Percentiles rank a stretch among this genome's conserved stretches.
phyloP scores from a whole-genome alignment of 2,113 vertebrate species.

The Taurulus bubalis region DNA sequence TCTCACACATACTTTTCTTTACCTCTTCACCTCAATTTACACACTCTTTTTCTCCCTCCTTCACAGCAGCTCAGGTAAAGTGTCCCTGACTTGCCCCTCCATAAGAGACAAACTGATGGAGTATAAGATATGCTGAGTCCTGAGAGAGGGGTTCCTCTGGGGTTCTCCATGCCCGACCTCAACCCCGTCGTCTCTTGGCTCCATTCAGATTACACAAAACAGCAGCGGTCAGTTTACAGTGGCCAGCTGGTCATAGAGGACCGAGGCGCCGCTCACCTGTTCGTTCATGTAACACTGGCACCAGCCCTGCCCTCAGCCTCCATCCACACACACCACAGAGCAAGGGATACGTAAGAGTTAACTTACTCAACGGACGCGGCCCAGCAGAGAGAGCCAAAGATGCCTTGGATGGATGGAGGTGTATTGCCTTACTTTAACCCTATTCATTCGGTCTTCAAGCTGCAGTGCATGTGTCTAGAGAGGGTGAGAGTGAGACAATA shows the following conservation, averaged over 20 bases:
- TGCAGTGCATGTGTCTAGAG: conserved; percentile 28
- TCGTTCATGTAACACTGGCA: conserved; percentile 66
- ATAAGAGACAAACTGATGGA: conserved; percentile 45
- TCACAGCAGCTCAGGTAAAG: conserved; percentile 58
- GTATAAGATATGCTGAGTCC: conserved; percentile 46
- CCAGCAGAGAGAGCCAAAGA: conserved; percentile 63
- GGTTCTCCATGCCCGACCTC: conserved; percentile 63
- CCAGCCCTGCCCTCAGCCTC: conserved; percentile 36
- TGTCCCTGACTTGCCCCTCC: conserved; percentile 43
- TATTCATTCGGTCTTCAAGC: conserved; percentile 51
- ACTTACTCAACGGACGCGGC: conserved; percentile 64
- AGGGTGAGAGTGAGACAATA: conserved; percentile 31
- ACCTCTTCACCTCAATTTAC: conserved; percentile 47
- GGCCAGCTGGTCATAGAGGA: conserved; percentile 62
- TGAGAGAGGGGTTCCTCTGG: conserved; percentile 60
- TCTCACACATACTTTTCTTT: conserved; percentile 10
- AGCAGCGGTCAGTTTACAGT: conserved; percentile 75
- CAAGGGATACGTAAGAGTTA: conserved; percentile 61
- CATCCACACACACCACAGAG: conserved; percentile 32
- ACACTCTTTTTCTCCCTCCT: conserved; percentile 13
- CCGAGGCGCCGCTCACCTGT: conserved; percentile 59
- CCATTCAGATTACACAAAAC: conserved; percentile 78
- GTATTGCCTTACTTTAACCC: conserved; percentile 74
- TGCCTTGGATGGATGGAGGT: conserved; percentile 62
- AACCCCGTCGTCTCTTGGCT: conserved; percentile 69